These are phyloP conservation scores for Choristoneura fumiferana DNA, from an alignment of 1,140 invertebrate genomes.

Conservation along the genomic window DNA sequence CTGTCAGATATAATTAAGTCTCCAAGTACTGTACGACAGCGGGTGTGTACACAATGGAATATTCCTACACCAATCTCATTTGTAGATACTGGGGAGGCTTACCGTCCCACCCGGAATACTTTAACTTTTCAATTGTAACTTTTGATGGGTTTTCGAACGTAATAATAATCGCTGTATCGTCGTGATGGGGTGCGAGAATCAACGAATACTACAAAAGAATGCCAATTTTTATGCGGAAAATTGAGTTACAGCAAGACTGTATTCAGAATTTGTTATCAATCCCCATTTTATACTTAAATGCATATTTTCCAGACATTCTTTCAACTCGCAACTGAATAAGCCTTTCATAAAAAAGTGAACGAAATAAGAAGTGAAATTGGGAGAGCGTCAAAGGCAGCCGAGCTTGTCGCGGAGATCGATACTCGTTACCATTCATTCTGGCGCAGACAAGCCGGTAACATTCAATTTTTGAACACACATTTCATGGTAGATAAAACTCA, in stretches of 20 bases:
- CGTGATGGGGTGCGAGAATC: conserved; percentile 64
- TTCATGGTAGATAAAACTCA: conserved; percentile 75
- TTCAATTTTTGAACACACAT: conserved; percentile 70
- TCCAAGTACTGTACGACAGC: conserved; percentile 35
- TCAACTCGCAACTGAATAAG: conserved; percentile 23
- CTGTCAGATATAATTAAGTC: conserved; percentile 48
- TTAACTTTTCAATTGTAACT: conserved; percentile 79
- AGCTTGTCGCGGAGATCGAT: conserved; percentile 23
- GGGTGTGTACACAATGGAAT: conserved; percentile 65
- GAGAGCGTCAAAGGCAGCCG: background rate
- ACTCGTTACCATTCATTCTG: conserved; percentile 49
- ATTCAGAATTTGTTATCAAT: conserved; percentile 49
- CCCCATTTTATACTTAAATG: conserved; percentile 33
- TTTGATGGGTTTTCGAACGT: conserved; percentile 77
- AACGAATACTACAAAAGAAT: conserved; percentile 69
- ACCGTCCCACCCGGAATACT: conserved; percentile 68
- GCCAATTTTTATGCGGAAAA: conserved; percentile 73
- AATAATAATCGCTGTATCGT: conserved; percentile 73
- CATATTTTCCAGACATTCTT: conserved; percentile 31
- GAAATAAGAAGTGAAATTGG: conserved; percentile 11
- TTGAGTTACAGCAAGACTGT: conserved; percentile 60
- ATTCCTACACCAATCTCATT: conserved; percentile 69
- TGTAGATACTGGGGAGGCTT: conserved; percentile 65
- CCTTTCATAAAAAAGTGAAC: conserved; percentile 10
- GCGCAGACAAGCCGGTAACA: conserved; percentile 52